Evolutionary conservation across 1,140 invertebrate species (phyloP).

Genomic region (Drosophila bocqueti): DNA sequence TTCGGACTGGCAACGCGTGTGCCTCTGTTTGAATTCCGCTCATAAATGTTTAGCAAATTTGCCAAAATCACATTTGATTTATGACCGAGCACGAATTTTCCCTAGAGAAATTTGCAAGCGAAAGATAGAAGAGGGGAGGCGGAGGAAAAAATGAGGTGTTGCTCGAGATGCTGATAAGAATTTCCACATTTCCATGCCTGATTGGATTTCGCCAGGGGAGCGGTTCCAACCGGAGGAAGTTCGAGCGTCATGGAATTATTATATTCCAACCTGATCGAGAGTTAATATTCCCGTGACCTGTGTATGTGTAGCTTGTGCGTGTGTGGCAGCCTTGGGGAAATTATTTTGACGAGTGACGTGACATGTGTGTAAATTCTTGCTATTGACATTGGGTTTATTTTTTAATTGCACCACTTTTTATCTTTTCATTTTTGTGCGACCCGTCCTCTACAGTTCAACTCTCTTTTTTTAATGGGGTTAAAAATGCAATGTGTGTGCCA

Average conservation of each 20-base stretch:
- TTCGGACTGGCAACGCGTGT: conserved; percentile 46
- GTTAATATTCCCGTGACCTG: conserved; percentile 22
- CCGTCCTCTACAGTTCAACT: conserved; percentile 7
- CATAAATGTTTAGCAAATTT: conserved; percentile 37
- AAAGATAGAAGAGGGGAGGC: background rate
- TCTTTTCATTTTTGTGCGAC: background rate
- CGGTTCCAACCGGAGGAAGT: conserved; percentile 13
- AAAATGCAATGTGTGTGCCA: background rate
- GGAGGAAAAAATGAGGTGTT: conserved; percentile 18
- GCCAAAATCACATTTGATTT: conserved; percentile 49
- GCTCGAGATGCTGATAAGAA: conserved; percentile 52
- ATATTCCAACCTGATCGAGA: conserved; percentile 40
- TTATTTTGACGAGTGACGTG: conserved; percentile 45
- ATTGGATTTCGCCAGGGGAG: conserved; percentile 28
- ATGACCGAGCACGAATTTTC: conserved; percentile 29
- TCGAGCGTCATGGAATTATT: conserved; percentile 41
- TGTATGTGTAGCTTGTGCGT: conserved; percentile 1
- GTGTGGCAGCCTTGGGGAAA: conserved; percentile 28
- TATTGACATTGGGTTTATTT: conserved; percentile 27
- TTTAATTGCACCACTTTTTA: conserved; percentile 22
- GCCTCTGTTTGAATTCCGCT: conserved; percentile 17
- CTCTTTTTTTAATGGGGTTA: conserved; percentile 3
- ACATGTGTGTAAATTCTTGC: conserved; percentile 46
- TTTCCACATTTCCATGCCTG: conserved; percentile 34
- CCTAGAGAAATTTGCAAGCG: background rate